Percentiles rank a stretch among this genome's conserved stretches.
phyloP scores from a whole-genome alignment of 2,797 vertebrate species.

The Enteromius thamalakanensis region DNA sequence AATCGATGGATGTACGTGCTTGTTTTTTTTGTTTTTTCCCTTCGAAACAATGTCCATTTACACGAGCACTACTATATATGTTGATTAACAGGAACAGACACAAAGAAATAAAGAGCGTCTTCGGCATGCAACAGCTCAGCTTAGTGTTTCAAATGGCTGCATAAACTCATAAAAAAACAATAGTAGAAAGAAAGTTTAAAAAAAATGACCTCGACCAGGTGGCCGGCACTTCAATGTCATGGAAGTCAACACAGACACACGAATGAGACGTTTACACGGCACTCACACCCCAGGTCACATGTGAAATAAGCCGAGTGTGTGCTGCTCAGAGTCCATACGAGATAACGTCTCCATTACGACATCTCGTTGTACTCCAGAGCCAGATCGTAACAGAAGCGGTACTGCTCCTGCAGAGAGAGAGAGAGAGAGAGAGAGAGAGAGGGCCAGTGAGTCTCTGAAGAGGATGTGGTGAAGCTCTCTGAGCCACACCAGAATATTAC shows the following conservation, averaged over 20 bases:
- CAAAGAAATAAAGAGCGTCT: conserved; percentile 49
- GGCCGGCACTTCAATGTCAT: conserved; percentile 34
- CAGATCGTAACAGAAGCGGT: conserved; percentile 97
- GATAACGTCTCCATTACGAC: conserved; percentile 76
- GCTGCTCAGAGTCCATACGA: background rate
- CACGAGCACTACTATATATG: conserved; percentile 52
- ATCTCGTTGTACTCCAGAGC: conserved; percentile 95
- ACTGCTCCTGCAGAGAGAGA: conserved; percentile 85
- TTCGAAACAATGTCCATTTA: conserved; percentile 53
- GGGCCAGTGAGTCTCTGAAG: background rate
- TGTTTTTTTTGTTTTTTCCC: background rate
- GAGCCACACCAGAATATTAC: background rate
- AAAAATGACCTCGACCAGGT: conserved; percentile 44
- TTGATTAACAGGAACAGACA: conserved; percentile 58
- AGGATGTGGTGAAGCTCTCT: conserved; percentile 52
- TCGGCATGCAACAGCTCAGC: conserved; percentile 82
- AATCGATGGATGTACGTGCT: conserved; percentile 71
- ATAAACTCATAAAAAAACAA: conserved; percentile 64
- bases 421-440: conserved; percentile 36
- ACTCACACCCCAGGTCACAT: background rate
- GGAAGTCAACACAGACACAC: background rate
- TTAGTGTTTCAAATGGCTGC: conserved; percentile 73
- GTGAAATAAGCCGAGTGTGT: conserved; percentile 4
- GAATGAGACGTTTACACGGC: background rate
- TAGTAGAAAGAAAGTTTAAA: conserved; percentile 52